Conservation (phyloP, 2,888 invertebrate genomes). For the Biston betularia region DNA sequence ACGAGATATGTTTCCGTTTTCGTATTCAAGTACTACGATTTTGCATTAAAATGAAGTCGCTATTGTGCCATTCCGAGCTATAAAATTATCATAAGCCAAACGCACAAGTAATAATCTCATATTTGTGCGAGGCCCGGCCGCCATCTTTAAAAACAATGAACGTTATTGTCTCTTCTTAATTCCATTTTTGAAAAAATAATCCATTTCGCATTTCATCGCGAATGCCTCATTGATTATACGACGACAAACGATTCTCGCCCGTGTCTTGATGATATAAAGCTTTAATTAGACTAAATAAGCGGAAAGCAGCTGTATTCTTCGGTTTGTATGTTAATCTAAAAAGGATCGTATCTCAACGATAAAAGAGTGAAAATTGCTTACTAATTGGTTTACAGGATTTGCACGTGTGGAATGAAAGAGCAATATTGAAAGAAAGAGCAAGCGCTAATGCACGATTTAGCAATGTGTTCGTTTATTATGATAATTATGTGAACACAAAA, state of each 20-base stretch:
- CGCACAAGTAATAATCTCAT: conserved; percentile 78
- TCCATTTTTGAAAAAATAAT: conserved; percentile 86
- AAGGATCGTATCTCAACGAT: conserved; percentile 64
- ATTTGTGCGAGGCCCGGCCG: conserved; percentile 74
- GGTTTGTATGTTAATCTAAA: conserved; percentile 62
- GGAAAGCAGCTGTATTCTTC: conserved; percentile 71
- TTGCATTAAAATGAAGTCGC: conserved; percentile 66
- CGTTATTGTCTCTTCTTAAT: conserved; percentile 86
- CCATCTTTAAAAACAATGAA: conserved; percentile 85
- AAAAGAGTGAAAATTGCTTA: conserved; percentile 66
- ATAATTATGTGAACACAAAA: conserved; percentile 75
- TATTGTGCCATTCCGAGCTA: conserved; percentile 69
- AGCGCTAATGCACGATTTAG: conserved; percentile 69
- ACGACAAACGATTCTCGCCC: conserved; percentile 50
- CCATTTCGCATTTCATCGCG: conserved; percentile 84
- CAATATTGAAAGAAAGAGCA: conserved; percentile 60
- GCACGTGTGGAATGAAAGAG: conserved; percentile 69
- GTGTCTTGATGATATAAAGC: conserved; percentile 54
- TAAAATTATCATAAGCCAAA: conserved; percentile 79
- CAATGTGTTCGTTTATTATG: conserved; percentile 75
- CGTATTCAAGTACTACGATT: conserved; percentile 56
- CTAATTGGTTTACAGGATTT: conserved; percentile 75
- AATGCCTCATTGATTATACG: conserved; percentile 73
- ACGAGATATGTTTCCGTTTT: conserved; percentile 67
- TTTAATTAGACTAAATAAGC: conserved; percentile 48